Evolutionary conservation across 30 jellyfish, hydroid and myxozoan genomes (phyloP).

Genomic region (Cassiopea andromeda): DNA sequence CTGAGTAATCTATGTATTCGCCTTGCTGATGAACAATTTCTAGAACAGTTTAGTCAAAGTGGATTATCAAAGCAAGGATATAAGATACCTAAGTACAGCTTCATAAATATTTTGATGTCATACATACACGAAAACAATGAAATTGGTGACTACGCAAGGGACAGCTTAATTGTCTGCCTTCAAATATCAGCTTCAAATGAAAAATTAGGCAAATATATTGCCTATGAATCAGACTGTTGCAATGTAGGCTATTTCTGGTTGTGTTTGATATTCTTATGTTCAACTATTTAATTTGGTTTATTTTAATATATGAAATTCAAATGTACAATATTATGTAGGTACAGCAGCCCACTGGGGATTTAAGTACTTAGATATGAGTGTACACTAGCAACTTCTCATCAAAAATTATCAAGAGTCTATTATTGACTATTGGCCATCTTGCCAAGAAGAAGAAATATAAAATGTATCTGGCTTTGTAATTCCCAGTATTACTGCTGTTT

Average conservation of each 20-base stretch:
- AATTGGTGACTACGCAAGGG: conserved; percentile 83
- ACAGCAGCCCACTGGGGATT: too few relatives aligned
- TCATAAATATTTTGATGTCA: conserved; percentile 70
- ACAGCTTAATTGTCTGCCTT: conserved; percentile 67
- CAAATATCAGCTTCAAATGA: conserved; percentile 68
- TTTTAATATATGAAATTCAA: too few relatives aligned
- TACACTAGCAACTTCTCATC: too few relatives aligned
- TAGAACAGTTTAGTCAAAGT: conserved; percentile 49
- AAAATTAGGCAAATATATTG: conserved; percentile 58
- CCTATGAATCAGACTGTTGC: conserved; percentile 86
- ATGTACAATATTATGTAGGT: too few relatives aligned
- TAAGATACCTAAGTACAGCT: conserved; percentile 81
- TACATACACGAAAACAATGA: conserved; percentile 78
- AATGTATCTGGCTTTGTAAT: too few relatives aligned
- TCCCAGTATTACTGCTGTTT: too few relatives aligned
- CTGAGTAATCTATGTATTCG: conserved; percentile 70
- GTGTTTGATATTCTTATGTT: background rate
- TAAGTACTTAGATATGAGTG: too few relatives aligned
- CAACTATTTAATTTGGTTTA: background rate
- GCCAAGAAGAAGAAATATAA: too few relatives aligned
- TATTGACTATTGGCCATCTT: too few relatives aligned
- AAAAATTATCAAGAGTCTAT: too few relatives aligned
- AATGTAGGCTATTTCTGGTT: conserved; percentile 57
- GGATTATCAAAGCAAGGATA: conserved; percentile 79
- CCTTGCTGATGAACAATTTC: conserved; percentile 67